A percentile compares a stretch with the other conserved stretches of the same genome.
phyloP scores from a whole-genome alignment of 2,797 vertebrate genomes.

The Sebastes alutus region DNA sequence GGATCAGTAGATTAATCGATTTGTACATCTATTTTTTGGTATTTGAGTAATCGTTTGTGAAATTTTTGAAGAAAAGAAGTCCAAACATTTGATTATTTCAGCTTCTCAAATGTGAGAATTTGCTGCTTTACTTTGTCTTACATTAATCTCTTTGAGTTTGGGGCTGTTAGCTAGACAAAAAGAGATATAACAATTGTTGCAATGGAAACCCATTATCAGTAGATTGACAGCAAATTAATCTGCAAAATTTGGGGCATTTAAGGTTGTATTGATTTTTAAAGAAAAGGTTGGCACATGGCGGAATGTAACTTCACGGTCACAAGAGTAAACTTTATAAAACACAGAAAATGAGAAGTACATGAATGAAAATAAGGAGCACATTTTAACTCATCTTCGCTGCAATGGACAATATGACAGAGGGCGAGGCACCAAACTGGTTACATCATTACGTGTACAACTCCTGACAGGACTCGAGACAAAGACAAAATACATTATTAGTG shows the following conservation, averaged over 20 bases:
- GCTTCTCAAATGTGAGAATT: background rate
- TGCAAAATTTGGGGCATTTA: background rate
- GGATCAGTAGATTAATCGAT: background rate
- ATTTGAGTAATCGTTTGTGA: background rate
- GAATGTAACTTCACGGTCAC: background rate
- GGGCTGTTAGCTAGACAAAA: no score
- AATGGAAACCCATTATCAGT: background rate
- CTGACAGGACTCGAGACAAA: background rate
- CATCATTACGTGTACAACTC: background rate
- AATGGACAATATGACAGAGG: background rate
- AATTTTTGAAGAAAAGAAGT: background rate
- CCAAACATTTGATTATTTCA: background rate
- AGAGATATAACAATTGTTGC: background rate
- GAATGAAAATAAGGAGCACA: background rate
- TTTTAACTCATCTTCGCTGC: background rate
- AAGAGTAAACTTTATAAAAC: background rate
- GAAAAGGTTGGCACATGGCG: background rate
- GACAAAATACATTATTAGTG: background rate
- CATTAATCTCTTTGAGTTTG: background rate
- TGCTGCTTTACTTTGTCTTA: background rate
- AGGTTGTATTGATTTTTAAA: background rate
- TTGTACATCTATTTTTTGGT: background rate
- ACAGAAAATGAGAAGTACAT: background rate
- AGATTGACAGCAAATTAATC: background rate
- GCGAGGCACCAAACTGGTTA: background rate